Conservation (phyloP, 2,113 vertebrate genomes). For the Salvelinus namaycush region DNA sequence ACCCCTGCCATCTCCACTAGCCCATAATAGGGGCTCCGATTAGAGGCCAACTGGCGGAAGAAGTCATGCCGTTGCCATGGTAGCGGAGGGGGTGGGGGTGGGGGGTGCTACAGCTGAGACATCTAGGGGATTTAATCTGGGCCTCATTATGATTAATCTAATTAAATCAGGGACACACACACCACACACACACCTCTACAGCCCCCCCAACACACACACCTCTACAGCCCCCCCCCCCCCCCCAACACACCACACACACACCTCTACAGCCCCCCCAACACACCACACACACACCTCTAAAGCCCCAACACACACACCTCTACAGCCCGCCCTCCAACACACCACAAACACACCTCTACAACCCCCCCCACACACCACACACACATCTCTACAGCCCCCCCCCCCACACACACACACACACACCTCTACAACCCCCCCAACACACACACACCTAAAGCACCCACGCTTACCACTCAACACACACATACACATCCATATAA, state of each 20-base stretch:
- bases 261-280: no score
- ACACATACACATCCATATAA: slow-evolving; percentile 7
- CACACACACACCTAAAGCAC: slow-evolving; percentile 8
- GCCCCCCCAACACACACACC: slow-evolving; percentile 2
- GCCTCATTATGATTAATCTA: slow-evolving; percentile 84
- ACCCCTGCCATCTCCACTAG: slow-evolving; percentile 59
- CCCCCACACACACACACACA: no score
- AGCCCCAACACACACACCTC: no score
- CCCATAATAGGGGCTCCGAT: slow-evolving; percentile 71
- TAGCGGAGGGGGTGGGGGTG: slow-evolving; percentile 73
- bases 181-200: slow-evolving; percentile 24
- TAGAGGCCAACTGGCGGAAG: slow-evolving; percentile 80
- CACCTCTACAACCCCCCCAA: no score
- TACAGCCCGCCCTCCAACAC: no score
- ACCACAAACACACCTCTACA: no score
- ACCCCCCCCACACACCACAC: no score
- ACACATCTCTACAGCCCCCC: no score
- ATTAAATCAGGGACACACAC: slow-evolving; percentile 72
- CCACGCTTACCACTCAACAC: slow-evolving; percentile 57
- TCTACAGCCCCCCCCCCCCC: slow-evolving; percentile 39
- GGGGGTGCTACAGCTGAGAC: slow-evolving; percentile 73
- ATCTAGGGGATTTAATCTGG: slow-evolving; percentile 85
- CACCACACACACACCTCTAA: no score
- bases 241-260: no score
- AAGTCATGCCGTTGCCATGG: slow-evolving; percentile 80